A percentile compares a stretch with the other conserved stretches of the same genome.
Conservation (phyloP, 2,888 invertebrate species). For the Halictus quadricinctus region DNA sequence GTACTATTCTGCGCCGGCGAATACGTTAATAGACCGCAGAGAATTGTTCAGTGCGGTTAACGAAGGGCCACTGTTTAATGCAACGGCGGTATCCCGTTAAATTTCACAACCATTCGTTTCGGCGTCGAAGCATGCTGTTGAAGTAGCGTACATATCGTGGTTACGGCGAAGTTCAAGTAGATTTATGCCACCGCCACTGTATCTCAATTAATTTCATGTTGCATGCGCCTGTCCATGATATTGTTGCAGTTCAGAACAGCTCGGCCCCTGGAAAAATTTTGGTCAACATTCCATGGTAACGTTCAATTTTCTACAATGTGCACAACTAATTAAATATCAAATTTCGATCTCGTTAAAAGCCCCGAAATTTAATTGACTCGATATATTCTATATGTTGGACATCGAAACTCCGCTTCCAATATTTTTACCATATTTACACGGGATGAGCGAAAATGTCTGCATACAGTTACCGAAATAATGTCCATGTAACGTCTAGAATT, state of each 20-base stretch:
- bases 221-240: constrained; percentile 24
- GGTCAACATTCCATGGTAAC: constrained; percentile 25
- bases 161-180: constrained; percentile 61
- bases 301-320: background rate
- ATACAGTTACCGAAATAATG: background rate
- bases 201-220: constrained; percentile 62
- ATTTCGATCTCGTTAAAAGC: background rate
- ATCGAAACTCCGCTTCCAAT: background rate
- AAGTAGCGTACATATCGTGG: constrained; percentile 44
- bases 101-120: constrained; percentile 50
- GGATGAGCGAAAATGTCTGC: background rate
- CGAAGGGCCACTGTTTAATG: constrained; percentile 43
- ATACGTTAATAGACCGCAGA: constrained; percentile 42
- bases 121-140: constrained; percentile 12
- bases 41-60: constrained; percentile 42
- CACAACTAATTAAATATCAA: background rate
- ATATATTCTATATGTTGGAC: background rate
- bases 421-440: background rate
- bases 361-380: background rate
- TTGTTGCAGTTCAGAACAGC: constrained; percentile 25
- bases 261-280: constrained; percentile 25
- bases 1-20: constrained; percentile 23
- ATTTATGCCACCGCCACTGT: constrained; percentile 58
- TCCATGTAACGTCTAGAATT: too few relatives aligned
- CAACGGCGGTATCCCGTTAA: constrained; percentile 22